Evolutionary conservation across 2,113 vertebrate genomes (phyloP), one percentile per base, ranked within the genome.

Genomic region (Chlorocebus sabaeus): DNA sequence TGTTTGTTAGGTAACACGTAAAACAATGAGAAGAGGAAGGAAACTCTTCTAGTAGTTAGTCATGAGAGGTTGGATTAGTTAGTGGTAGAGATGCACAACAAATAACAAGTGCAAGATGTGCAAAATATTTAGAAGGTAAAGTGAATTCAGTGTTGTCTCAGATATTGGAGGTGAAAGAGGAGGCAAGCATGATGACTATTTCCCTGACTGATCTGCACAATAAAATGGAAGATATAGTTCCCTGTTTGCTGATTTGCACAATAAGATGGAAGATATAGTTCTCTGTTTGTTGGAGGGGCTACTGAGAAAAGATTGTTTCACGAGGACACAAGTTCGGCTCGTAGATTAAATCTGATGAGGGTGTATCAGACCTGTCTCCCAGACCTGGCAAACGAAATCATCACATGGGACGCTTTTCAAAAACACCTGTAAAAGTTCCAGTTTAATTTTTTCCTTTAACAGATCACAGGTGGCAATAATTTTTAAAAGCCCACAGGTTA

Each of bases 211-310:
- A 4, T 0, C 22, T 18, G 14, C 0, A 57, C 4, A 32, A 1
- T 32, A 2, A 67, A 25, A 7, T 10, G 8, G 32, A n/a, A 11
- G 4, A 17, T 1, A 17, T 0, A 6, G 10, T 3, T 1, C 10
- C 14, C 9, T 16, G 4, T 8, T 11, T 43, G 9, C 12, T 27
- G 43, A 14, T 20, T 57, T 57, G 55, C 55, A 57, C 55, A 57
- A 0, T 30, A 2, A 64, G 30, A 9, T 9, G 6, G 32, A n/a
- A 11, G 4, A 13, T 2, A 17, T 0, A 6, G 10, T 3, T 1
- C 13, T 8, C 9, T 16, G 4, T 8, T 8, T 43, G 9, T 16
- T 27, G 45, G 0, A n/a, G 16, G 18, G 25, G 17, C 25, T 8
- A 2, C 3, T 57, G 38, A 67, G 40, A 0, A 0, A 55, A 64